Percentiles rank a stretch among this genome's conserved stretches.
phyloP scores from a whole-genome alignment of 2,113 vertebrate species.

The Gopherus flavomarginatus region DNA sequence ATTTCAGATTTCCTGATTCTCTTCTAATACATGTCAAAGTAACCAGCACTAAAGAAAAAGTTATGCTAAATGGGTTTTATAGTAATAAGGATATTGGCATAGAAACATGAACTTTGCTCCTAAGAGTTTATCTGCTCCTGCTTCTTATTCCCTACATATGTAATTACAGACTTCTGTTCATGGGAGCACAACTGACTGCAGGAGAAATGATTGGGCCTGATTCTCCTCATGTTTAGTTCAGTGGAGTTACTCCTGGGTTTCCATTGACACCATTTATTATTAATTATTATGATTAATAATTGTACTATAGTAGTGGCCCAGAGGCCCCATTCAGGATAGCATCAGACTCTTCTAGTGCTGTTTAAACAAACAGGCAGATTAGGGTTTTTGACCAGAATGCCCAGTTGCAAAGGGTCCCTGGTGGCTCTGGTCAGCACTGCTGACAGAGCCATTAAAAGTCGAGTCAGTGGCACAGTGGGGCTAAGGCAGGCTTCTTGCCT shows the following conservation, averaged over 20 bases:
- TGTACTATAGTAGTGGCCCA: neutral
- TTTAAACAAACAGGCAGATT: neutral
- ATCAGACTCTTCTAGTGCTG: neutral
- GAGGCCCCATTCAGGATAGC: neutral
- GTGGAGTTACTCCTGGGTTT: neutral
- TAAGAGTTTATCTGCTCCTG: conserved; percentile 11
- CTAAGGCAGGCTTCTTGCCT: too few species aligned
- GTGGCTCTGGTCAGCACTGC: too few species aligned
- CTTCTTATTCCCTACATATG: conserved; percentile 3
- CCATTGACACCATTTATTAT: neutral
- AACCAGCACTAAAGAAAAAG: conserved; percentile 55
- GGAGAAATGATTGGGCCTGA: neutral
- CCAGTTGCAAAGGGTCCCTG: too few species aligned
- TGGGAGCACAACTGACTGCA: neutral
- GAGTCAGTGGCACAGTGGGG: too few species aligned
- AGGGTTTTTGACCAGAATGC: too few species aligned
- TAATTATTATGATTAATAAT: neutral
- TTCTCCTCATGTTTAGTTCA: neutral
- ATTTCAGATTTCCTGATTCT: conserved; percentile 16
- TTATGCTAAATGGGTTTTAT: conserved; percentile 36
- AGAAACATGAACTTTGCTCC: conserved; percentile 60
- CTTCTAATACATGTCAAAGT: conserved; percentile 47
- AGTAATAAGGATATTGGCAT: conserved; percentile 53
- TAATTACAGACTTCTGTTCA: conserved; percentile 16
- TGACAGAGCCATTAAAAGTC: too few species aligned